Conservation (phyloP, 2,797 vertebrate species). For the Lithobates pipiens region DNA sequence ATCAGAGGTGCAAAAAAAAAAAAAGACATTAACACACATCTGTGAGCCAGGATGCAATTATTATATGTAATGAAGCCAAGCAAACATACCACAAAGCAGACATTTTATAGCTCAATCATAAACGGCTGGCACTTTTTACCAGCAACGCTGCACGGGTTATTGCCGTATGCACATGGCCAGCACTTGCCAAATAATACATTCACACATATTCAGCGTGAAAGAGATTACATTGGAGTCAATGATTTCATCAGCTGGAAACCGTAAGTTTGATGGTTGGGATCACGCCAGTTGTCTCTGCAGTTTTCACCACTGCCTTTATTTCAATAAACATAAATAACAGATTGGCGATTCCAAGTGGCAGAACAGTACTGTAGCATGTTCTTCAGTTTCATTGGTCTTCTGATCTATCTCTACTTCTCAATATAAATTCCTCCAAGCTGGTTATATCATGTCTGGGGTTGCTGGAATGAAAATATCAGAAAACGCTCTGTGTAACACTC, state of each 20-base stretch:
- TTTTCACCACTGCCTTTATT: not conserved
- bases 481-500: not conserved
- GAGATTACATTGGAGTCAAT: constrained; percentile 56
- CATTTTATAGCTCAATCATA: constrained; percentile 71
- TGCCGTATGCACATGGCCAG: constrained; percentile 51
- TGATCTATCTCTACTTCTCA: not conserved
- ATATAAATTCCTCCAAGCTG: not conserved
- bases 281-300: constrained; percentile 29
- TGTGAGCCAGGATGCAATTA: constrained; percentile 73
- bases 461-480: not conserved
- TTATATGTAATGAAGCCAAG: constrained; percentile 65
- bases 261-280: constrained; percentile 31
- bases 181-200: constrained; percentile 62
- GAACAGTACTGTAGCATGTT: constrained; percentile 7
- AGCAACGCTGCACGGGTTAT: constrained; percentile 67
- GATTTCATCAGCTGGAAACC: constrained; percentile 57
- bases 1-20: constrained; percentile 64
- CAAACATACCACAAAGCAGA: constrained; percentile 67
- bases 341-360: constrained; percentile 29
- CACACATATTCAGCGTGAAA: constrained; percentile 60
- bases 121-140: constrained; percentile 67
- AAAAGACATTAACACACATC: constrained; percentile 68
- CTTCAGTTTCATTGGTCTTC: constrained; percentile 22
- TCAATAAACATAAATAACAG: constrained; percentile 25
- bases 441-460: constrained; percentile 16